These are phyloP conservation scores for Zoanthus solanderi DNA, from an alignment of 92 coral and sea anemone genomes.

Conservation along the genomic window DNA sequence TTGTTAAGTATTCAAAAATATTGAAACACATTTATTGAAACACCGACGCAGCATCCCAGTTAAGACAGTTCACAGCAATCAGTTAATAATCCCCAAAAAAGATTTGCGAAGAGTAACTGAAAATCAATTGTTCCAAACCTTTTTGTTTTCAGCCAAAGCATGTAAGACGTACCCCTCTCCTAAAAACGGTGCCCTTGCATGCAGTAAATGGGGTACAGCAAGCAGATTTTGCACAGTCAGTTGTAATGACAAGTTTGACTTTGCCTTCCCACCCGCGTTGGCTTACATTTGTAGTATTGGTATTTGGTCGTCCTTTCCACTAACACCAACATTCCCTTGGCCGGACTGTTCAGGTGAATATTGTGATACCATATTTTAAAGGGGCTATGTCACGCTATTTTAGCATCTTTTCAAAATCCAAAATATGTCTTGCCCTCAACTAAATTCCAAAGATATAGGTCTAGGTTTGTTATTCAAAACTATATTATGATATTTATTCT, in stretches of 20 bases:
- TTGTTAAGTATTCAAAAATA: no score
- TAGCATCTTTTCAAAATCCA: no score
- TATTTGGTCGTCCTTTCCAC: conserved; percentile 69
- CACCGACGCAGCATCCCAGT: no score
- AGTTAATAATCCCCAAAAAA: no score
- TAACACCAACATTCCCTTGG: conserved; percentile 70
- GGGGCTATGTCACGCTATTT: no score
- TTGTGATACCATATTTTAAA: no score
- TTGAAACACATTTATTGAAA: no score
- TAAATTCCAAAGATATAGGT: no score
- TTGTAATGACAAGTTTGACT: conserved; percentile 78
- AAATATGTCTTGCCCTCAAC: no score
- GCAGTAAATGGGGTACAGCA: conserved; percentile 74
- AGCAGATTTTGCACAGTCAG: conserved; percentile 73
- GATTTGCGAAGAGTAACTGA: not conserved
- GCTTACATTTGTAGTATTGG: conserved; percentile 76
- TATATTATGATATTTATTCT: no score
- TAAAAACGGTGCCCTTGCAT: conserved; percentile 87
- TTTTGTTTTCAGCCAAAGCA: conserved; percentile 63
- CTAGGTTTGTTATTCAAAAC: no score
- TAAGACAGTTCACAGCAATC: no score
- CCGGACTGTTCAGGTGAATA: conserved; percentile 89
- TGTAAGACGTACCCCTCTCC: conserved; percentile 79
- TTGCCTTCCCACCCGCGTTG: conserved; percentile 80
- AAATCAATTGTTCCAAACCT: not conserved